Evolutionary conservation across 2,888 invertebrate genomes (phyloP).

Genomic region (Cristatella mucedo): DNA sequence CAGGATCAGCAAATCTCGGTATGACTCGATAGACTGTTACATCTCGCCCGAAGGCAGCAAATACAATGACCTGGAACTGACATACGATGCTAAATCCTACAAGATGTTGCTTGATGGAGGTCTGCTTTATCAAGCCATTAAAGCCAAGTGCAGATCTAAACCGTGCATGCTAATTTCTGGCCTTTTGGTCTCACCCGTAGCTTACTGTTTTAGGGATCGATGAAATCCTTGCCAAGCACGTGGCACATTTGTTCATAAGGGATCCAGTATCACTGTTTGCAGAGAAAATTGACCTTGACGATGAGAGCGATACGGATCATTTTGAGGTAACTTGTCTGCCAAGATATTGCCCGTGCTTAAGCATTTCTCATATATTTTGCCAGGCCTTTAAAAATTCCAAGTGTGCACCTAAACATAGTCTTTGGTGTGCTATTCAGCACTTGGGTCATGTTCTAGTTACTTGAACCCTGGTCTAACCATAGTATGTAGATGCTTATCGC

Average conservation of each 20-base stretch:
- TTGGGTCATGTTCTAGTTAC: no score
- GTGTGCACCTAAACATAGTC: no score
- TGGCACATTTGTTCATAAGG: slow-evolving; percentile 93
- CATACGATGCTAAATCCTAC: slow-evolving; percentile 68
- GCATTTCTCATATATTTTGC: no score
- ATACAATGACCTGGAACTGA: slow-evolving; percentile 82
- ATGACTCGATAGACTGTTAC: slow-evolving; percentile 94
- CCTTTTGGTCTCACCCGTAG: no score
- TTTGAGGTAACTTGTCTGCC: slow-evolving; percentile 95
- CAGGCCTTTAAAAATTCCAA: no score
- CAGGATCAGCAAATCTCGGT: slow-evolving; percentile 61
- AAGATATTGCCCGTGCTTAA: no score
- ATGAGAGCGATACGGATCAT: slow-evolving; percentile 82
- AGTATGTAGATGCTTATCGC: no score
- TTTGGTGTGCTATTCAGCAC: no score
- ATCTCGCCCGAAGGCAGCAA: slow-evolving; percentile 70
- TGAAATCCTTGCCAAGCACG: slow-evolving; percentile 75
- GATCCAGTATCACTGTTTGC: slow-evolving; percentile 87
- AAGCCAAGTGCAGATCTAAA: no score
- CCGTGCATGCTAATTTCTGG: no score
- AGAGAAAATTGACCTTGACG: slow-evolving; percentile 85
- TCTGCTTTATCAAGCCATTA: slow-evolving; percentile 13
- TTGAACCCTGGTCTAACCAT: no score
- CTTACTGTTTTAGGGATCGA: no score
- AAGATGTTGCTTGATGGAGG: slow-evolving; percentile 62